Evolutionary conservation across 2,888 invertebrate species (phyloP), one percentile per base, ranked within the genome.

Genomic region (Bugula neritina): DNA sequence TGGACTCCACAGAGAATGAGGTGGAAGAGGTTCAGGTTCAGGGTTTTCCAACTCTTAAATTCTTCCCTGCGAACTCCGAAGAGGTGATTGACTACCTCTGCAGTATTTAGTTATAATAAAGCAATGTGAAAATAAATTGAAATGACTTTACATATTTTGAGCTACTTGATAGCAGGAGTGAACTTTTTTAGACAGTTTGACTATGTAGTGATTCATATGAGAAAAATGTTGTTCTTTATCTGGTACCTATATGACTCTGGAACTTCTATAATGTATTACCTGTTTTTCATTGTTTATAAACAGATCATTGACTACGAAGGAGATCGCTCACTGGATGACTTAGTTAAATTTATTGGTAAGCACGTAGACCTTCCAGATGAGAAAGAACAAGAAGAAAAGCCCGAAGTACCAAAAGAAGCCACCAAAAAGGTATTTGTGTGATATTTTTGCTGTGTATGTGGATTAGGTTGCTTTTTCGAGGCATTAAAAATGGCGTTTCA

Each of bases 1-100:
- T 99, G 88, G 99, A 99, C 87, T 91, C 98, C 75, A 99, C 99
- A 72, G 92, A 90, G 82, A 99, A 99, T 86, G 99, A 99, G 87
- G 87, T 99, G 78, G 95, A 95, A 81, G 93, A 94, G 86, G 92
- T 96, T 73, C 95, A 94, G 87, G 90, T 99, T 83, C 89, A 90
- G 76, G 93, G 92, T 78, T 86, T 97, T 94, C 85, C 85, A 63
- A 85, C 84, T 35, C 77, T 85, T 35, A 84, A 84, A 77, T 84
- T 94, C 80, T 99, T 94, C 89, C 91, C 92, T 79, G 97, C 96
- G 87, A 91, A 89, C 71, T 91, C 92, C 79, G 94, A 94, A 86
- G 90, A 93, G 85, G 90, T 90, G 82, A 77, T 80, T n/a, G n/a
- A 17, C 17, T 58, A 10, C 29, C 25, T 5, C 17, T 43, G 5